phyloP scores from a whole-genome alignment of 2,888 invertebrate genomes.

The Ophion slaviceki region DNA sequence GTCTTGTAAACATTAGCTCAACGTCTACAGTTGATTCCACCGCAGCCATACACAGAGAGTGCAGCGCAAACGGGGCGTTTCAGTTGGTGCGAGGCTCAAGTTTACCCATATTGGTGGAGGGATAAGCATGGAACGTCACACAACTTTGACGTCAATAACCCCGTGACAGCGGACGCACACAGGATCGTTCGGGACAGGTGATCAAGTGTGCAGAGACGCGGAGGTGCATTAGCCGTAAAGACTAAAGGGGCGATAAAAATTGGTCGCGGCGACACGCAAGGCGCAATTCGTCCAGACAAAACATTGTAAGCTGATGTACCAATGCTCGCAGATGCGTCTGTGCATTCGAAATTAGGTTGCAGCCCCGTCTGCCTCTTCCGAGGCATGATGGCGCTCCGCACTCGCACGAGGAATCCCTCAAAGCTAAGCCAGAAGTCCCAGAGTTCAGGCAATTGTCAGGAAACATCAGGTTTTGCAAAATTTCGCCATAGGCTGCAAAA shows the following conservation, averaged over 20 bases:
- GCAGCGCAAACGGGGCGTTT: background rate
- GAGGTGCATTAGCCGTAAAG: background rate
- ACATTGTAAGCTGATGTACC: slow-evolving; percentile 53
- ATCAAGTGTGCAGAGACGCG: slow-evolving; percentile 4
- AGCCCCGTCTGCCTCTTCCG: background rate
- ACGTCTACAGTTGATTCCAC: slow-evolving; percentile 11
- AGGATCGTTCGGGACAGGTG: slow-evolving; percentile 18
- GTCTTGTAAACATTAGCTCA: background rate
- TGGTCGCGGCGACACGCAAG: background rate
- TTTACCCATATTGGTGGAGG: background rate
- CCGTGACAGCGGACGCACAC: slow-evolving; percentile 7
- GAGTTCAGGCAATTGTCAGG: slow-evolving; percentile 18
- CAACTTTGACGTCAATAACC: slow-evolving; percentile 27
- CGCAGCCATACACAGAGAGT: background rate
- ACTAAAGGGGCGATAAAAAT: background rate
- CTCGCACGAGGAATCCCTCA: background rate
- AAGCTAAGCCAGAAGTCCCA: slow-evolving; percentile 7
- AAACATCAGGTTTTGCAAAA: too few species aligned
- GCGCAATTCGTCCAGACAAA: slow-evolving; percentile 4
- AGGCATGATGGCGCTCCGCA: background rate
- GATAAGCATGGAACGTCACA: slow-evolving; percentile 11
- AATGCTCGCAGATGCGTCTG: slow-evolving; percentile 25
- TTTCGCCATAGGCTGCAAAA: too few species aligned
- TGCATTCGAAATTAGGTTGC: slow-evolving; percentile 11
- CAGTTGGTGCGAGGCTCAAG: slow-evolving; percentile 18